phyloP scores from a whole-genome alignment of 2,888 invertebrate species.

The Drosophila nr. perissopoda region DNA sequence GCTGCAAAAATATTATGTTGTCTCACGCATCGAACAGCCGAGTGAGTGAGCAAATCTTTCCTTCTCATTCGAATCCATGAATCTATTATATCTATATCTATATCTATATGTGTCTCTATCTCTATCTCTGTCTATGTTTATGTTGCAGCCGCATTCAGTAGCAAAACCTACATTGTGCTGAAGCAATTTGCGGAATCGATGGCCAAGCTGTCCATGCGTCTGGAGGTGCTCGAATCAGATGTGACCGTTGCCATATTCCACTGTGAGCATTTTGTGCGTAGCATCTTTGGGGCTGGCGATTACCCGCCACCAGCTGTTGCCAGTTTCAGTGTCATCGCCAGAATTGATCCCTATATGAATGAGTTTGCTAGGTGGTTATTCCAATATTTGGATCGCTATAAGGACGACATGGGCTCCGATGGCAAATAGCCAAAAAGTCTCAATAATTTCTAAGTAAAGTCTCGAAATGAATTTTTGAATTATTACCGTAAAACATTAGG shows the following conservation, averaged over 20 bases:
- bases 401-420: slow-evolving; percentile 19
- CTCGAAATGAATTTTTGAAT: too few relatives aligned
- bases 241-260: slow-evolving; percentile 81
- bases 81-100: not conserved
- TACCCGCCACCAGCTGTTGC: slow-evolving; percentile 72
- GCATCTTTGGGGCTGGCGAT: slow-evolving; percentile 70
- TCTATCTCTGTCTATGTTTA: not conserved
- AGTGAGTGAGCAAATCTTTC: slow-evolving; percentile 78
- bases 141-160: slow-evolving; percentile 78
- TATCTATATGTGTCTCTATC: not conserved
- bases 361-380: slow-evolving; percentile 80
- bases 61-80: slow-evolving; percentile 24
- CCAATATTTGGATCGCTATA: slow-evolving; percentile 67
- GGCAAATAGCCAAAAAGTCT: slow-evolving; percentile 14
- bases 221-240: slow-evolving; percentile 79
- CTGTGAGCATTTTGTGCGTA: slow-evolving; percentile 79
- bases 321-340: slow-evolving; percentile 68
- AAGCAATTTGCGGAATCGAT: slow-evolving; percentile 84
- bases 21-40: slow-evolving; percentile 83
- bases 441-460: slow-evolving; percentile 1
- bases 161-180: slow-evolving; percentile 77
- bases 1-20: slow-evolving; percentile 85
- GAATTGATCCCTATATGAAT: slow-evolving; percentile 78
- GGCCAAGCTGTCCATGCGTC: slow-evolving; percentile 82
- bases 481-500: not conserved